Conservation (phyloP, 2,888 invertebrate genomes). For the Abscondita cerata region DNA sequence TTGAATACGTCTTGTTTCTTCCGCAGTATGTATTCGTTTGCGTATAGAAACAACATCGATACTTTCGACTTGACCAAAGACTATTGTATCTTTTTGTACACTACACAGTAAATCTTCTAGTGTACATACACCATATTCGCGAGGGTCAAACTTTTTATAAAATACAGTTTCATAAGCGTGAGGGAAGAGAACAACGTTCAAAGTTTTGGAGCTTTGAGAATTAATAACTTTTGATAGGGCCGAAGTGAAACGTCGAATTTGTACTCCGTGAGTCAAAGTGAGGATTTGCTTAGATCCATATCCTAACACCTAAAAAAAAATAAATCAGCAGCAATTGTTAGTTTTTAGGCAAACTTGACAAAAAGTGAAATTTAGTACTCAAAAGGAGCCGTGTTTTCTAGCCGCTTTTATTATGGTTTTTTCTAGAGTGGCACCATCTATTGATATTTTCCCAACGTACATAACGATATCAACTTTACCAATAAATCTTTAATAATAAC, state of each 20-base stretch:
- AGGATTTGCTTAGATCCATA: constrained; percentile 88
- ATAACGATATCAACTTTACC: too few relatives aligned
- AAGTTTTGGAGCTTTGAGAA: constrained; percentile 78
- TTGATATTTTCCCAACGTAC: too few relatives aligned
- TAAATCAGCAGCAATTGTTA: too few relatives aligned
- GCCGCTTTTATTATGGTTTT: too few relatives aligned
- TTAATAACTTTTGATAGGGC: constrained; percentile 90
- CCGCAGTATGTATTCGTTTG: constrained; percentile 82
- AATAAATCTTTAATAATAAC: too few relatives aligned
- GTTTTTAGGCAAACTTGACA: constrained; percentile 31
- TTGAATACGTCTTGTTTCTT: constrained; percentile 81
- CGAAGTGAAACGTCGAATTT: constrained; percentile 87
- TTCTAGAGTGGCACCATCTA: too few relatives aligned
- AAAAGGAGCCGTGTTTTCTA: too few relatives aligned
- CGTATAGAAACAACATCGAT: constrained; percentile 78
- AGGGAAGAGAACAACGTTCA: constrained; percentile 75
- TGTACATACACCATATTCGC: constrained; percentile 88
- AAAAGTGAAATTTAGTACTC: not conserved
- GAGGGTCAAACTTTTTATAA: constrained; percentile 67
- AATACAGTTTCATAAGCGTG: constrained; percentile 55
- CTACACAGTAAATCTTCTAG: constrained; percentile 80
- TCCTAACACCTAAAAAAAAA: constrained; percentile 77
- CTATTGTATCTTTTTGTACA: constrained; percentile 74
- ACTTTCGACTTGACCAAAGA: constrained; percentile 63
- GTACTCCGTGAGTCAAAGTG: constrained; percentile 87